Evolutionary conservation across 2,797 vertebrate genomes (phyloP).

Genomic region (Pagetopsis macropterus): DNA sequence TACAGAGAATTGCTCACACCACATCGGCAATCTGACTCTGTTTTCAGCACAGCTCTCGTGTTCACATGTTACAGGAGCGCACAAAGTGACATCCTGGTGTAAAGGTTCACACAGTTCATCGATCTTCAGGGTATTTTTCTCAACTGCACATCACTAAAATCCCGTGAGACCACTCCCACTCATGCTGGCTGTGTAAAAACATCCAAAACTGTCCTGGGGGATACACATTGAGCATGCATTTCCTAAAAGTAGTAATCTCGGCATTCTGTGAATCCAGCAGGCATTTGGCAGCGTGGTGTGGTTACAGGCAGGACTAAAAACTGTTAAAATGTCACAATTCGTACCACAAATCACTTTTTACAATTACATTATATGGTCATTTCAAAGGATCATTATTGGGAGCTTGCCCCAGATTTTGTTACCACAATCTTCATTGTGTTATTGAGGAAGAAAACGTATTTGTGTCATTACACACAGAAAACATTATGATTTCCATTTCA

Average conservation of each 20-base stretch:
- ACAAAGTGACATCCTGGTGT: slow-evolving; percentile 25
- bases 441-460: slow-evolving; percentile 1
- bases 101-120: slow-evolving; percentile 40
- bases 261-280: slow-evolving; percentile 30
- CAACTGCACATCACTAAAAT: slow-evolving; percentile 16
- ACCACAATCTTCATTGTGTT: neutral
- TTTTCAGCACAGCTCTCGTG: slow-evolving; percentile 17
- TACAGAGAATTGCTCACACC: neutral
- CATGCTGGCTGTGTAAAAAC: slow-evolving; percentile 22
- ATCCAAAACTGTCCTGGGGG: slow-evolving; percentile 31
- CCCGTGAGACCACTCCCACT: slow-evolving; percentile 29
- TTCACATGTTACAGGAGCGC: slow-evolving; percentile 28
- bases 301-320: slow-evolving; percentile 17
- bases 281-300: slow-evolving; percentile 6
- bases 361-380: slow-evolving; percentile 19
- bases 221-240: slow-evolving; percentile 29
- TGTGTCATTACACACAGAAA: slow-evolving; percentile 8
- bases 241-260: slow-evolving; percentile 11
- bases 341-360: slow-evolving; percentile 5
- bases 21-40: slow-evolving; percentile 1
- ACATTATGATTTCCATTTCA: slow-evolving; percentile 15
- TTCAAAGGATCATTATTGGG: neutral
- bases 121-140: slow-evolving; percentile 40
- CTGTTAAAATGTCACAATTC: slow-evolving; percentile 14
- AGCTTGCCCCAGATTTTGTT: slow-evolving; percentile 13